phyloP scores from a whole-genome alignment of 2,113 vertebrate genomes.

The Pandion haliaetus region DNA sequence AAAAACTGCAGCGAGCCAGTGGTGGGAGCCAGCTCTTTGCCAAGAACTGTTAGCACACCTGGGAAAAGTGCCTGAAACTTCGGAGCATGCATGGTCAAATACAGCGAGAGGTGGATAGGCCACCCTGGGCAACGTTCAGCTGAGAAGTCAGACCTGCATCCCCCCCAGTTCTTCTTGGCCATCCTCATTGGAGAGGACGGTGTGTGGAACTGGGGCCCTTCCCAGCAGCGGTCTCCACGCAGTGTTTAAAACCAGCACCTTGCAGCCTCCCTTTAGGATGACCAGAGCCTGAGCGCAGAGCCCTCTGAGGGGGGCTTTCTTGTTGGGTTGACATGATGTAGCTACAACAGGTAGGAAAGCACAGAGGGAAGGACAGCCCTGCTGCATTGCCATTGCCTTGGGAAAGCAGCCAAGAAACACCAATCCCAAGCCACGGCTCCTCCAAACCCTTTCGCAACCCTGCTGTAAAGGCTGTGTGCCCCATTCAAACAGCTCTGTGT shows the following conservation, averaged over 20 bases:
- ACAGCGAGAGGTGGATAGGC: neutral
- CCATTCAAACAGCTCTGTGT: neutral
- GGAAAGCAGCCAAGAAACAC: neutral
- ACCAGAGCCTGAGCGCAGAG: neutral
- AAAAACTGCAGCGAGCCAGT: neutral
- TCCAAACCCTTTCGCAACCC: neutral
- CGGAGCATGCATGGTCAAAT: fast-evolving
- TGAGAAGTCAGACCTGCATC: neutral
- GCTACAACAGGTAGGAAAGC: neutral
- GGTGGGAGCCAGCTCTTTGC: neutral
- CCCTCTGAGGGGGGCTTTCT: no score
- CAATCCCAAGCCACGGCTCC: neutral
- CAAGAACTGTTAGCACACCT: neutral
- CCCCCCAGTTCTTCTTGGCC: neutral
- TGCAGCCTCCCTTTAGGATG: neutral
- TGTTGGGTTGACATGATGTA: neutral
- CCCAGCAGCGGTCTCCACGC: neutral
- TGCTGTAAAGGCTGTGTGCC: neutral
- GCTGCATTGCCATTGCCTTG: neutral
- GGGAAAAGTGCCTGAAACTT: neutral
- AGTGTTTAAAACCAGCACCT: neutral
- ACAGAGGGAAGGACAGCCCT: neutral
- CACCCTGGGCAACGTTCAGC: fast-evolving
- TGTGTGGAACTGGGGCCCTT: neutral
- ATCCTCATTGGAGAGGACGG: neutral